Evolutionary conservation across 1,140 invertebrate genomes (phyloP).

Genomic region (Caerostris darwini): DNA sequence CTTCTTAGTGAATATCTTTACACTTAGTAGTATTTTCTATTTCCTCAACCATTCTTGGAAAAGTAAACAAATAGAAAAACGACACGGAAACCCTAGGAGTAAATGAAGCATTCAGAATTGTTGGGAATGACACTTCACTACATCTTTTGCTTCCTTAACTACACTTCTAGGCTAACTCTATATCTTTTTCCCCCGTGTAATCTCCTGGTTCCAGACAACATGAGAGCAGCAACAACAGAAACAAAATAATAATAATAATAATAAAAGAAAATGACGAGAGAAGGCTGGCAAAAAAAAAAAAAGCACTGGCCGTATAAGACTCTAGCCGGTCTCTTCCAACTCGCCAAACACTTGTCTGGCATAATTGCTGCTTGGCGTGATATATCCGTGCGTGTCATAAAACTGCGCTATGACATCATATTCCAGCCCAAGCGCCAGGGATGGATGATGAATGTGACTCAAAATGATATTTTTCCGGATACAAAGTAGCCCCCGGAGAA

Average conservation of each 20-base stretch:
- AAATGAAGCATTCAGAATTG: conserved; percentile 40
- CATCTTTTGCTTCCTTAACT: conserved; percentile 45
- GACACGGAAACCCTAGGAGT: background rate
- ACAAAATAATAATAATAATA: background rate
- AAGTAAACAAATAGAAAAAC: background rate
- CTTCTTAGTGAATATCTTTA: no score
- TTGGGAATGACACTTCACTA: background rate
- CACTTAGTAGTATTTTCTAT: no score
- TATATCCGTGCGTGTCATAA: conserved; percentile 72
- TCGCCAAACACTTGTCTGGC: conserved; percentile 72
- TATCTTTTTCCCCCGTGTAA: conserved; percentile 64
- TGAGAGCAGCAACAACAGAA: background rate
- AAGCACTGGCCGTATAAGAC: background rate
- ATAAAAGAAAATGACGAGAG: background rate
- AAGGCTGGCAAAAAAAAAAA: conserved; percentile 5
- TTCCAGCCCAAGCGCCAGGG: conserved; percentile 22
- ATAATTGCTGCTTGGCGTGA: conserved; percentile 74
- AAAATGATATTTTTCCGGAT: conserved; percentile 70
- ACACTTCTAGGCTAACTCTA: conserved; percentile 63
- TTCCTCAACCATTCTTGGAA: no score
- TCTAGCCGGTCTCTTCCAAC: conserved; percentile 61
- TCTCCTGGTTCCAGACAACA: conserved; percentile 56
- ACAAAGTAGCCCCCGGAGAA: conserved; percentile 51
- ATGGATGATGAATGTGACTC: conserved; percentile 60
- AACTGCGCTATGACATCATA: conserved; percentile 69